phyloP scores from a whole-genome alignment of 53 echinoderm and acorn worm genomes.

The Mesocentrotus franciscanus region DNA sequence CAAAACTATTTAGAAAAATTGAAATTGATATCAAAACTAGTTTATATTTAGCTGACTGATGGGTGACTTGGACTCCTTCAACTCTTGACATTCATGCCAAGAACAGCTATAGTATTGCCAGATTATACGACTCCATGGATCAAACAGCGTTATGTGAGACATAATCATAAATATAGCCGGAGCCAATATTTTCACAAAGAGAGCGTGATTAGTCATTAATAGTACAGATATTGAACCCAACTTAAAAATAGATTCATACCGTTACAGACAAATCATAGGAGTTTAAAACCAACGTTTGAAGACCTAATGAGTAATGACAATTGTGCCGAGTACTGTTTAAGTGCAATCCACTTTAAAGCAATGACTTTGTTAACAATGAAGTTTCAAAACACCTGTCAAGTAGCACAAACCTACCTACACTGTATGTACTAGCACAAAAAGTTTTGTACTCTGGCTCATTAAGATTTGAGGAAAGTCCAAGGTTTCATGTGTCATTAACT shows the following conservation, averaged over 20 bases:
- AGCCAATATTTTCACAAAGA: neutral
- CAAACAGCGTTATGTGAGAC: conserved; percentile 19
- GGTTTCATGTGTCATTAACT: no score
- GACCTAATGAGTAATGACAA: neutral
- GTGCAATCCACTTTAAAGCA: neutral
- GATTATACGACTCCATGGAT: conserved; percentile 26
- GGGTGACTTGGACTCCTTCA: neutral
- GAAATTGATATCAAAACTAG: conserved; percentile 23
- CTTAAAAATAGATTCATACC: conserved; percentile 20
- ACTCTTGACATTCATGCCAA: conserved; percentile 15
- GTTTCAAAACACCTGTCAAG: no score
- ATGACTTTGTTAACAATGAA: neutral
- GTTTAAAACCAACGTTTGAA: neutral
- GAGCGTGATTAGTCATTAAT: neutral
- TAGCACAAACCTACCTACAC: no score
- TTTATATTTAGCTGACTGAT: neutral
- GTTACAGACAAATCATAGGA: neutral
- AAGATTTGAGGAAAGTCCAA: no score
- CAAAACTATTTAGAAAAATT: neutral
- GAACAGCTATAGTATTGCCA: neutral
- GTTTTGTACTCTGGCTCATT: no score
- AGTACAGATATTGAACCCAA: conserved; percentile 6
- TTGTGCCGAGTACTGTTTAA: neutral
- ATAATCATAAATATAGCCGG: neutral
- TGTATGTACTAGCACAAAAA: no score